Conservation (phyloP, 2,797 vertebrate species). For the Denticeps clupeoides region DNA sequence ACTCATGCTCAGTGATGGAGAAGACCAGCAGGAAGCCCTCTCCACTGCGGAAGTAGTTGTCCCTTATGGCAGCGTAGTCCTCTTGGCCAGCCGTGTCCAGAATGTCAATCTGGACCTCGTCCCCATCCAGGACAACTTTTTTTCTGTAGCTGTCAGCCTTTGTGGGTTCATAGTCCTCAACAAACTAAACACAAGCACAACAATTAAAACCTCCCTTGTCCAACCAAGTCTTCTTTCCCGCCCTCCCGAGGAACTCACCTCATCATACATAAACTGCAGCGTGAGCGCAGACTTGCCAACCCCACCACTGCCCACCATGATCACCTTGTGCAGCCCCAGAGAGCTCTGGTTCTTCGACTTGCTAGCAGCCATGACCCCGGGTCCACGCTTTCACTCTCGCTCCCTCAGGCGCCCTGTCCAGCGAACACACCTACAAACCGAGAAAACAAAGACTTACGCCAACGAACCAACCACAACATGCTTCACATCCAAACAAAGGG, state of each 20-base stretch:
- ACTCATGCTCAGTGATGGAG: slow-evolving; percentile 91
- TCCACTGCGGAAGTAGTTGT: slow-evolving; percentile 95
- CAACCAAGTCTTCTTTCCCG: background rate
- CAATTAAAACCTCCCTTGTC: background rate
- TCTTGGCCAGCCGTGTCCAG: slow-evolving; percentile 96
- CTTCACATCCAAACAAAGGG: no score
- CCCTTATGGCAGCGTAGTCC: slow-evolving; percentile 93
- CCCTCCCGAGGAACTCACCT: slow-evolving; percentile 42
- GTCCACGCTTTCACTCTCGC: background rate
- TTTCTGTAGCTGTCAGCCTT: slow-evolving; percentile 98
- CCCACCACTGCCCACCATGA: slow-evolving; percentile 92
- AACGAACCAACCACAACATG: no score
- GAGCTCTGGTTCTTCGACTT: slow-evolving; percentile 74
- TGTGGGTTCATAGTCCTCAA: slow-evolving; percentile 97
- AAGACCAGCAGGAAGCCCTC: slow-evolving; percentile 93
- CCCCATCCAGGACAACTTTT: slow-evolving; percentile 78
- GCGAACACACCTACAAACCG: background rate
- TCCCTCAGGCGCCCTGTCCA: background rate
- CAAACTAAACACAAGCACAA: slow-evolving; percentile 61
- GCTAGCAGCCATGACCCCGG: slow-evolving; percentile 32
- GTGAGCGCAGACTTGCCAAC: slow-evolving; percentile 95
- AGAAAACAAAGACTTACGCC: background rate
- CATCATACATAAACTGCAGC: slow-evolving; percentile 91
- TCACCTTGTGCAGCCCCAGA: slow-evolving; percentile 69
- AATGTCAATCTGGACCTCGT: slow-evolving; percentile 79